Evolutionary conservation across 2,888 invertebrate species (phyloP).

Genomic region (Beris chalybata): DNA sequence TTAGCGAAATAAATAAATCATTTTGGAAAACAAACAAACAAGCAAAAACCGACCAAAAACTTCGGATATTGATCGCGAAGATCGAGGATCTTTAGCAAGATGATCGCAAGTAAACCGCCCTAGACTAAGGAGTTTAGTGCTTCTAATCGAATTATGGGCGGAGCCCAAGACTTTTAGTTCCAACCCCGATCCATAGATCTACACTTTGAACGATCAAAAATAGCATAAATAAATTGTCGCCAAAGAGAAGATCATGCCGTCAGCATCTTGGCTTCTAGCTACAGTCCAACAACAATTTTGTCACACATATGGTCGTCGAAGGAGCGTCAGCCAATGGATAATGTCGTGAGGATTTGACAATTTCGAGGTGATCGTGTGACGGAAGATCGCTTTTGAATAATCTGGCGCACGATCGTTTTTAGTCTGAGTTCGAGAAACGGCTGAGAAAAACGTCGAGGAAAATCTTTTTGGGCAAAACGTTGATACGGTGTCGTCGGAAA

Average conservation of each 20-base stretch:
- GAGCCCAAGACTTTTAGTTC: neutral
- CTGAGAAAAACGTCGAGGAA: constrained; percentile 2
- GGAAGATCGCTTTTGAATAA: constrained; percentile 8
- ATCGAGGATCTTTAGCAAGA: neutral
- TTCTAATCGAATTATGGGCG: constrained; percentile 8
- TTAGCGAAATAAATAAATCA: neutral
- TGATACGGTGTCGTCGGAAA: neutral
- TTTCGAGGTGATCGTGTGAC: constrained; percentile 16
- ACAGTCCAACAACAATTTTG: constrained; percentile 14
- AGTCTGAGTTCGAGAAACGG: constrained; percentile 9
- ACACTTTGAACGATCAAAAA: constrained; percentile 20
- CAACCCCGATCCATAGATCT: constrained; percentile 9
- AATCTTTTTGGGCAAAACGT: neutral
- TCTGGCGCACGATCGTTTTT: constrained; percentile 4
- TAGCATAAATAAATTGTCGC: constrained; percentile 16
- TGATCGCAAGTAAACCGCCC: neutral
- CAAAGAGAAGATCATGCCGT: neutral
- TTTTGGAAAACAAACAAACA: neutral
- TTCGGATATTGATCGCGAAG: neutral
- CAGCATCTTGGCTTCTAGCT: neutral
- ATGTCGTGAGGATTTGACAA: constrained; percentile 14
- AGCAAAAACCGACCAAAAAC: neutral
- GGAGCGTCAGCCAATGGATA: constrained; percentile 11
- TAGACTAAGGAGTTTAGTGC: neutral
- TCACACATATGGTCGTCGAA: constrained; percentile 14